Evolutionary conservation across 2,113 vertebrate genomes (phyloP).

Genomic region (Phalacrocorax aristotelis): DNA sequence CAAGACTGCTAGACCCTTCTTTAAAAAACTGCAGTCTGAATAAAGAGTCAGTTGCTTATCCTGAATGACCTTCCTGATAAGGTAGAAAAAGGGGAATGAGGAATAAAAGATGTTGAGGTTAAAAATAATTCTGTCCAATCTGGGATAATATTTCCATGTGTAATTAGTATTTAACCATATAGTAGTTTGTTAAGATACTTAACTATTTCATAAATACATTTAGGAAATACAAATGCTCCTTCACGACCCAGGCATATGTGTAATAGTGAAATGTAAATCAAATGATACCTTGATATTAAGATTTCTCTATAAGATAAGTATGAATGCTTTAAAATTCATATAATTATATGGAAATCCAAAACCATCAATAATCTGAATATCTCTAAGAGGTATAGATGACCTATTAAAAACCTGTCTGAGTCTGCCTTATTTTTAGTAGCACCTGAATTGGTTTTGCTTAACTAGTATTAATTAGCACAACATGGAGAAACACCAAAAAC

Average conservation of each 20-base stretch:
- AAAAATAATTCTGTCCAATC: background rate
- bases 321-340: background rate
- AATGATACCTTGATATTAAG: background rate
- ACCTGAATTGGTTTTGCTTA: background rate
- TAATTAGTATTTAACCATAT: background rate
- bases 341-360: background rate
- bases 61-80: background rate
- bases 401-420: background rate
- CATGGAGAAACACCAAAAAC: background rate
- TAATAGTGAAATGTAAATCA: background rate
- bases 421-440: background rate
- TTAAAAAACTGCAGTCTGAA: constrained; percentile 8
- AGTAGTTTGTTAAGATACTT: background rate
- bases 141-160: background rate
- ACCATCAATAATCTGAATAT: background rate
- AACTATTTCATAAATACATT: background rate
- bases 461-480: background rate
- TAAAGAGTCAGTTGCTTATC: constrained; percentile 48
- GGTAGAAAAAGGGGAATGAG: background rate
- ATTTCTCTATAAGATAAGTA: background rate
- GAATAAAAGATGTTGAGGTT: background rate
- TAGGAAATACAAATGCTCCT: background rate
- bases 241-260: background rate
- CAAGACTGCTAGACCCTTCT: constrained; percentile 25
- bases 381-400: background rate